Conservation (phyloP, 2,113 vertebrate genomes). For the Nasalis larvatus region DNA sequence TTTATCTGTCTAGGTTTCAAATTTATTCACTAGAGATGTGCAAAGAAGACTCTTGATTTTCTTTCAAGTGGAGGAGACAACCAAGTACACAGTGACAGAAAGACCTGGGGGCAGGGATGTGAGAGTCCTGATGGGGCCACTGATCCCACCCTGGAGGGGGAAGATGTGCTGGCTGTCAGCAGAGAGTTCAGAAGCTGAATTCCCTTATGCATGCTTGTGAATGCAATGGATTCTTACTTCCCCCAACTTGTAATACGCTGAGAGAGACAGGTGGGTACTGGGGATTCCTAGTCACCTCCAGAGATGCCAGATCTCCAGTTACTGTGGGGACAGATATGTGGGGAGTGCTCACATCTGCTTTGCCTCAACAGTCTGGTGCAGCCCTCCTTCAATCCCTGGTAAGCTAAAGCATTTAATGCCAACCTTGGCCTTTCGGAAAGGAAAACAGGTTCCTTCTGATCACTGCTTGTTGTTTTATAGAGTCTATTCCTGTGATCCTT, state of each 20-base stretch:
- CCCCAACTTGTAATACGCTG: not conserved
- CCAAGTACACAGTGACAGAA: not conserved
- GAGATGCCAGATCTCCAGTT: not conserved
- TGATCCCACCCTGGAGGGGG: not conserved
- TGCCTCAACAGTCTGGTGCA: not conserved
- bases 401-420: rapidly evolving
- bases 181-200: too few species aligned
- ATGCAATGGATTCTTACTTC: not conserved
- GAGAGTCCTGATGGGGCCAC: not conserved
- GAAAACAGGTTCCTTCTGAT: not conserved
- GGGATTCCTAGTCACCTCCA: not conserved
- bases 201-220: not conserved
- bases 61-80: not conserved
- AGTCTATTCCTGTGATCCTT: not conserved
- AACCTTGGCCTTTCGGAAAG: not conserved
- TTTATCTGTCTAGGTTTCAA: not conserved
- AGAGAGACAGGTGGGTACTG: not conserved
- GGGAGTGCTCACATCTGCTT: too few species aligned
- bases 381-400: not conserved
- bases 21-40: not conserved
- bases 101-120: too few species aligned
- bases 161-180: too few species aligned
- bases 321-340: not conserved
- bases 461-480: not conserved
- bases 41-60: not conserved